These are phyloP conservation scores for Isichthys henryi DNA, from an alignment of 2,113 vertebrate species.

Conservation along the genomic window DNA sequence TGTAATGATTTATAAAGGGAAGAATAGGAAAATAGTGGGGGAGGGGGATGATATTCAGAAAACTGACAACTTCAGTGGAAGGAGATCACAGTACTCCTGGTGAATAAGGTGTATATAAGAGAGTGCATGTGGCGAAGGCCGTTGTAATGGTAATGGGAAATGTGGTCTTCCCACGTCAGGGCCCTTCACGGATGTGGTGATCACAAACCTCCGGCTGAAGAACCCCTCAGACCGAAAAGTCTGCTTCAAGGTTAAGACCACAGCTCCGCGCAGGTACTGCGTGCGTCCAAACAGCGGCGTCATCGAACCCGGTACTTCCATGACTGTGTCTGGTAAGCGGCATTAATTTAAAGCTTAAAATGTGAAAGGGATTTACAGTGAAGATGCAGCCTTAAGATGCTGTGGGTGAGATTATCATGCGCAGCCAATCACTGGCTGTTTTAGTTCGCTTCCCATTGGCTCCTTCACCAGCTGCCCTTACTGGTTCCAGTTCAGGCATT, in stretches of 20 bases:
- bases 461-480: background rate
- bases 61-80: background rate
- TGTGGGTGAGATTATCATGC: background rate
- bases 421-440: background rate
- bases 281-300: conserved; percentile 82
- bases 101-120: background rate
- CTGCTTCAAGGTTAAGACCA: conserved; percentile 89
- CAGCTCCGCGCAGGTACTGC: conserved; percentile 80
- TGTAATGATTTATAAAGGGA: background rate
- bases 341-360: background rate
- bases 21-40: background rate
- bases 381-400: background rate
- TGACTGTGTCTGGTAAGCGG: conserved; percentile 74
- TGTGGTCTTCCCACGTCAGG: conserved; percentile 45
- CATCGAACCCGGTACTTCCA: conserved; percentile 70
- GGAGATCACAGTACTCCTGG: background rate
- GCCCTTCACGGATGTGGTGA: conserved; percentile 87
- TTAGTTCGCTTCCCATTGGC: background rate
- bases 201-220: conserved; percentile 78
- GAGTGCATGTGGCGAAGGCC: background rate
- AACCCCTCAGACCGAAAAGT: conserved; percentile 83
- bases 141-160: background rate
- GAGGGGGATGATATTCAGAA: background rate
- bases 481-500: background rate
- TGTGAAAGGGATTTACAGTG: background rate